Base-by-base conservation (phyloP, 2,888 invertebrate species). In the Torymus auratus region DNA sequence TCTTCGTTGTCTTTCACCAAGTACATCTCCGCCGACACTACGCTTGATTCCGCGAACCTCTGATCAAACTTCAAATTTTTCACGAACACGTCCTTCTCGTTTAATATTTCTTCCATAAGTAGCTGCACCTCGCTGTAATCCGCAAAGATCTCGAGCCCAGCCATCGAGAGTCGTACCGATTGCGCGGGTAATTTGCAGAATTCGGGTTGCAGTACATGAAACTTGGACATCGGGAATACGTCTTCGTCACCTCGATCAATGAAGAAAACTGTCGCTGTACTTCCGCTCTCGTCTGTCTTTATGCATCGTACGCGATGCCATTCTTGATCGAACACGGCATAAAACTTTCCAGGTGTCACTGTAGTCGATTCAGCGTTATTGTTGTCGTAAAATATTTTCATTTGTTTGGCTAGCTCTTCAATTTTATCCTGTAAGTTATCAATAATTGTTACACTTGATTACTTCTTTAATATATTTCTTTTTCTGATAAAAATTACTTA, bases 191-290 rank as follows among this genome's bases (percentile, higher is more conserved):
- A 90, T 71, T 89, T 90, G 13, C 94, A 92, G 86, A 95, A 96
- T 81, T 93, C 92, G 0, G 93, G 92, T 80, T 94, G 93, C 70
- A 95, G 92, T 41, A 93, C 92, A 84, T 92, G 94, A 41, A 96
- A 91, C 80, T 93, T 91, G 41, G 91, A 88, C 13, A 92, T 90
- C 4, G 91, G 85, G 28, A 95, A 92, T 15, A 90, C 88, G 67
- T 94, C 94, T 82, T 94, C 94, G 84, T 95, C 95, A 0, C 96
- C 96, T 83, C 93, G 94, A 89, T 96, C 96, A 12, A 96, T 94
- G 82, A 96, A 94, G 84, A 95, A 95, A 41, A 90, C 85, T 0
- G 83, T 84, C 1, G 87, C 89, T 12, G 81, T 68, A 61, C 83
- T 82, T 1, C 85, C 85, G 1, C 72, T 71, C 0, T 82, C 77